A percentile compares a stretch with the other conserved stretches of the same genome.
Evolutionary conservation across 2,888 invertebrate species (phyloP).

Genomic region (Trichogramma evanescens): DNA sequence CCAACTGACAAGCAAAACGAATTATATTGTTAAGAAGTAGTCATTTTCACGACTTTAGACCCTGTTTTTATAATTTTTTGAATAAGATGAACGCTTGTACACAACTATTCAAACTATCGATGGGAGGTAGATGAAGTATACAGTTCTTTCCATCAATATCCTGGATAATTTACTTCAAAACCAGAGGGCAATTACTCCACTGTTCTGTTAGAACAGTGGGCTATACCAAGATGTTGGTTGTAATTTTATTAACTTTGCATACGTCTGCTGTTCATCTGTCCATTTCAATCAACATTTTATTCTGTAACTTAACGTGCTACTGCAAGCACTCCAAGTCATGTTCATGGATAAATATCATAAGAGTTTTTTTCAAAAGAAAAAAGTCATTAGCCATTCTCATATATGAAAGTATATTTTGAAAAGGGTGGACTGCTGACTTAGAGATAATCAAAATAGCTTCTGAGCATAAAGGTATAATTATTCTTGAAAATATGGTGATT

Average conservation of each 20-base stretch:
- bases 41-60: too few species aligned
- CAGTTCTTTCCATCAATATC: too few species aligned
- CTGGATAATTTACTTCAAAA: too few species aligned
- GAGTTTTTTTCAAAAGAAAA: slow-evolving; percentile 90
- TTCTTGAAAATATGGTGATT: slow-evolving; percentile 80
- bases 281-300: slow-evolving; percentile 64
- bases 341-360: slow-evolving; percentile 81
- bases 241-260: slow-evolving; percentile 95
- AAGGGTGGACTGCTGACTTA: slow-evolving; percentile 93
- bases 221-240: slow-evolving; percentile 94
- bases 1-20: too few species aligned
- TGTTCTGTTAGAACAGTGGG: slow-evolving; percentile 95
- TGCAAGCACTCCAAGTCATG: slow-evolving; percentile 60
- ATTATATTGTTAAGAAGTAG: too few species aligned
- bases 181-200: slow-evolving; percentile 76
- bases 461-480: slow-evolving; percentile 80
- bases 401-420: slow-evolving; percentile 86
- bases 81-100: too few species aligned
- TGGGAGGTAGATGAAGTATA: too few species aligned
- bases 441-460: slow-evolving; percentile 79
- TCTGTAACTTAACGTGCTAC: too few species aligned
- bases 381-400: slow-evolving; percentile 80
- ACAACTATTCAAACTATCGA: too few species aligned
- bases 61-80: too few species aligned
- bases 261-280: slow-evolving; percentile 89